Base-by-base conservation (phyloP, 2,797 vertebrate genomes). In the Propithecus perrieri region DNA sequence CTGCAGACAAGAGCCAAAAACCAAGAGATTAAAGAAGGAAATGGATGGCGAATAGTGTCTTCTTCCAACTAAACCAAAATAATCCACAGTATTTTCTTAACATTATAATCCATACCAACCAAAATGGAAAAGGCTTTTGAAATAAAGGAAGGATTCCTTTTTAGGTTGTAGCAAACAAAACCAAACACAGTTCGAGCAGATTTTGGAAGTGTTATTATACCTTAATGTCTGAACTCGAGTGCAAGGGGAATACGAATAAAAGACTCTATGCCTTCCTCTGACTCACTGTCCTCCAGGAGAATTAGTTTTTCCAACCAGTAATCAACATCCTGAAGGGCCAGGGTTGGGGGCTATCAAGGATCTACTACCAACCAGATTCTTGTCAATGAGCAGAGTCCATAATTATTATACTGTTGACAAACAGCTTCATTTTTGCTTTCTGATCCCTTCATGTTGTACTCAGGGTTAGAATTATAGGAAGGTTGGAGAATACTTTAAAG, bases 21-120 rank as follows among this genome's bases (percentile, higher is more conserved):
- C 59, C 28, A 85, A 41, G 28, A 94, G 72, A 35, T 59, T 86
- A 63, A 85, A 80, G 17, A 92, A 83, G 46, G 59, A 89, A 85
- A 84, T 28, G 1, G 5, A 35, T 83, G 55, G 35, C 7, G 9
- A 78, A 85, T 2, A 41, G 26, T 50, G 7, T 59, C n/a, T 67
- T 92, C 33, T 87, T 90, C 79, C 69, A 90, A 87, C 24, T 41
- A 78, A 89, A 69, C 67, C 59, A 87, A 75, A 78, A 63, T 55
- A 90, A 57, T 33, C 12, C 26, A 38, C 65, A 76, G 43, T 26
- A 69, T 53, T 78, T 81, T 86, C 81, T 79, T 93, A 74, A 38
- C 11, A 11, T 65, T 84, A 13, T 24, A 80, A 84, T n/a, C 59
- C 48, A 75, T 20, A 30, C 28, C 81, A 74, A 67, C 11, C n/a